Base-by-base conservation (phyloP, 1,140 invertebrate genomes). In the Eurosta solidaginis region DNA sequence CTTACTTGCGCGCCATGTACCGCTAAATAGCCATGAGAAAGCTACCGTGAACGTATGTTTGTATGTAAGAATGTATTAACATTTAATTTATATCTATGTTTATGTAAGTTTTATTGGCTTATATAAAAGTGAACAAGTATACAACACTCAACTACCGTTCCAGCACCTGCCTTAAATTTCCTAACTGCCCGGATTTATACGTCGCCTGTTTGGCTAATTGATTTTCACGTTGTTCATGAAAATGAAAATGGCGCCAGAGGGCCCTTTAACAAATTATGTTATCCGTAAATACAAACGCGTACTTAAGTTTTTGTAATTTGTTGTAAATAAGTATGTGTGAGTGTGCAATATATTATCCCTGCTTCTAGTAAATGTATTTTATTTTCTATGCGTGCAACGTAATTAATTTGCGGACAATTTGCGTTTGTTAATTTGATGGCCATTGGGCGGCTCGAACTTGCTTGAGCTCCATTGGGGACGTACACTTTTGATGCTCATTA, bases 321-420 rank as follows among this genome's bases (percentile, higher is more conserved):
- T 68, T 36, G 29, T 42, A 68, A 68, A 68, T 68, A 59, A 7
- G 17, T 6, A 68, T 68, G 44, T 27, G n/a, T 68, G 22, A 9
- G 5, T 40, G 6, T 68, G 25, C 20, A 20, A n/a, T 2, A 36
- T 40, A 0, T 0, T 33, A 12, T 9, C n/a, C n/a, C 6, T 9
- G 33, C 6, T 63, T 14, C 22, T 22, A 33, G 20, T 17, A 20
- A 68, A 42, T 68, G 59, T 68, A n/a, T n/a, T n/a, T 33, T 68
- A 68, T 68, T 42, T 20, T 68, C 59, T 42, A 68, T 68, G 59
- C 59, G 59, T 12, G n/a, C 59, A 22, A 47, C 73, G 73, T 47
- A 27, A 74, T 74, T 74, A 74, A 74, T 45, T 74, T 74, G 73
- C 44, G 44, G 73, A 74, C 73, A 74, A 74, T 74, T 74, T 74